Evolutionary conservation across 2,113 vertebrate genomes (phyloP), one percentile per base, ranked within the genome.

Genomic region (Myiagra hebetior): DNA sequence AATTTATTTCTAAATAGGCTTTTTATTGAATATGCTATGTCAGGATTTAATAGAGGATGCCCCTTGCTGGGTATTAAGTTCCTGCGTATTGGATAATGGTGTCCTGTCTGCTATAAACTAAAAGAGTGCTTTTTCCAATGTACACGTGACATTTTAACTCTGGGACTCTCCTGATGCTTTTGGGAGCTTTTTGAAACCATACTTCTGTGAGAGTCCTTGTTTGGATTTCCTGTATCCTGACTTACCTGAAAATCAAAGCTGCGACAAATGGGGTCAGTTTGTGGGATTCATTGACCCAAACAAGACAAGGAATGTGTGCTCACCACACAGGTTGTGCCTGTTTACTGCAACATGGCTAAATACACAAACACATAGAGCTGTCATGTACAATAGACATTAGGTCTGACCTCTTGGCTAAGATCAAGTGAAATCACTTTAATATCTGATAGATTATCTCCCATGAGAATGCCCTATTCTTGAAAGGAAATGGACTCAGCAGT

Each of bases 1-100:
- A 97, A 98, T 97, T 98, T 73, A 94, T 96, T 98, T 97, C 95
- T 89, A 96, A 98, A 95, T 86, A 94, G 93, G 67, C 73, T 91
- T 96, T 97, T 96, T 93, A 95, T 95, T 96, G 95, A 93, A 95
- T 94, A 90, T 28, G 77, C 78, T 97, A 86, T 94, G 76, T 68
- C 64, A 91, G 93, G 28, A 85, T 93, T 96, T 92, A 92, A 95
- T 77, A 95, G 79, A 86, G 72, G 83, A 76, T 95, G 77, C 59
- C 91, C 79, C 53, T 92, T 84, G 16, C 26, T 59, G 64, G 49
- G 30, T 88, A 78, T 83, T 91, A 89, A 83, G 85, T 80, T 93
- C 42, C 53, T 78, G 20, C 55, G 62, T 73, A 68, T 91, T 14
- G 50, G 84, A 85, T 85, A 82, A 91, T 86, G 39, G 13, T 91